phyloP scores from a whole-genome alignment of 2,888 invertebrate genomes.

The Tenthredo mesomela region DNA sequence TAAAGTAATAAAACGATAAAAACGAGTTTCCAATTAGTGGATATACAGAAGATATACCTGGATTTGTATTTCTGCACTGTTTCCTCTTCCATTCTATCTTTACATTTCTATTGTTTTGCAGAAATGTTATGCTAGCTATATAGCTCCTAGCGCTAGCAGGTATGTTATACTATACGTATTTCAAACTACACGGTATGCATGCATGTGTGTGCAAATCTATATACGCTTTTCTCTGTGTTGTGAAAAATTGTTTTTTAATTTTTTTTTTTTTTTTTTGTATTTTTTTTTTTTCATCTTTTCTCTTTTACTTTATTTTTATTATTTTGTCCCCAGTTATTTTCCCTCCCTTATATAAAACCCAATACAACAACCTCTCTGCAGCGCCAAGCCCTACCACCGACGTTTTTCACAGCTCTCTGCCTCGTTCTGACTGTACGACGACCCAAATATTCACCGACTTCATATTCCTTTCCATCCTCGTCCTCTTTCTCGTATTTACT shows the following conservation, averaged over 20 bases:
- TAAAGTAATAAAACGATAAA: neutral
- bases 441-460: conserved; percentile 8
- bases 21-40: neutral
- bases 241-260: neutral
- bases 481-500: neutral
- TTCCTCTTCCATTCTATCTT: neutral
- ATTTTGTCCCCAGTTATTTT: neutral
- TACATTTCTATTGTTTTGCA: neutral
- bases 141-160: no score
- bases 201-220: no score
- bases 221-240: neutral
- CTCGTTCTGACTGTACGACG: neutral
- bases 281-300: neutral
- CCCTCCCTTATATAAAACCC: neutral
- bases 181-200: no score
- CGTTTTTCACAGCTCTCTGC: conserved; percentile 19
- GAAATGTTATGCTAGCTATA: neutral
- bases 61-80: neutral
- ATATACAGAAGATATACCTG: neutral
- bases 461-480: neutral
- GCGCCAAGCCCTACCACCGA: neutral
- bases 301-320: neutral
- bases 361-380: conserved; percentile 18
- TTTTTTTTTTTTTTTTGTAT: neutral
- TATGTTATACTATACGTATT: no score